Conservation (phyloP, 2,888 invertebrate species). For the Pegoplata infirma region DNA sequence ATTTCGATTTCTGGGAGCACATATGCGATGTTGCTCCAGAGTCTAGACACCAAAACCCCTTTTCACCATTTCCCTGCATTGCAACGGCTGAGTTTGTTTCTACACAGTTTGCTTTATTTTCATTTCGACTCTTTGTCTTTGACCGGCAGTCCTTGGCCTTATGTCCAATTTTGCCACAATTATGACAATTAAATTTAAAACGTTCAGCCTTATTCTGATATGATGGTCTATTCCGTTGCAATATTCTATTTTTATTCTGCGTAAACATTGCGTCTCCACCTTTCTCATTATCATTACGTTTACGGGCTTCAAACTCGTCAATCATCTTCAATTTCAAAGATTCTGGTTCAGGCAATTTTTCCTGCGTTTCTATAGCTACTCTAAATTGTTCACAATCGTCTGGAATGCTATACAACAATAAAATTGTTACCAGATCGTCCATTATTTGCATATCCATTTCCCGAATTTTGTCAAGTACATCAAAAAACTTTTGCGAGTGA, state of each 20-base stretch:
- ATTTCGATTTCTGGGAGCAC: neutral
- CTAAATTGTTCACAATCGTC: conserved; percentile 28
- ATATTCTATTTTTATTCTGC: conserved; percentile 7
- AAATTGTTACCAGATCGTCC: conserved; percentile 28
- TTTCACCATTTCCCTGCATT: neutral
- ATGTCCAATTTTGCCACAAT: conserved; percentile 36
- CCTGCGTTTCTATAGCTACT: conserved; percentile 27
- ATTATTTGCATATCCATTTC: conserved; percentile 21
- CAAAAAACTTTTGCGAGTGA: no score
- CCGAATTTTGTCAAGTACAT: conserved; percentile 31
- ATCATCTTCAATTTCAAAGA: conserved; percentile 7
- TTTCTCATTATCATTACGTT: conserved; percentile 1
- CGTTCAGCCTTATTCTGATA: neutral
- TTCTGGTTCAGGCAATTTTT: conserved; percentile 7
- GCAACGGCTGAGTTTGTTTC: neutral
- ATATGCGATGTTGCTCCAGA: conserved; percentile 38
- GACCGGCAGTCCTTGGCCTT: conserved; percentile 13
- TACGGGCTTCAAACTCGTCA: conserved; percentile 34
- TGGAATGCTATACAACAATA: conserved; percentile 37
- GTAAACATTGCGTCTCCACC: conserved; percentile 8
- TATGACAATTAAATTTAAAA: conserved; percentile 19
- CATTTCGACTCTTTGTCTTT: neutral
- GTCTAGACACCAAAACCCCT: conserved; percentile 13
- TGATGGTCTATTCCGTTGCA: neutral
- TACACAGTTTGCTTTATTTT: neutral